These are phyloP conservation scores for Montipora foliosa DNA, from an alignment of 64 coral and sea anemone genomes.

Conservation along the genomic window DNA sequence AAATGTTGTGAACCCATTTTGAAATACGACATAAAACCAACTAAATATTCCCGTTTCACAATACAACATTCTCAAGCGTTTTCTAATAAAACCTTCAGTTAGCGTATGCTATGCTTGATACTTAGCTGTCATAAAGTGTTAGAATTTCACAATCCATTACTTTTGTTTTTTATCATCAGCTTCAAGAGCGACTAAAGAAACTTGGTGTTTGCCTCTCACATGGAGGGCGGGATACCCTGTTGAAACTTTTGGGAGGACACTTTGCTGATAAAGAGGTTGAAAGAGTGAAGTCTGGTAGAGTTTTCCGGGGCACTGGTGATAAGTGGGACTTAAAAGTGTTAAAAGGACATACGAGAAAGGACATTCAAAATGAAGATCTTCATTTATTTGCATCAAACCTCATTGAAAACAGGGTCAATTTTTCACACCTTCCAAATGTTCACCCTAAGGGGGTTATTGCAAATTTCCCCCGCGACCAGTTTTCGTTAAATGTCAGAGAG, in stretches of 20 bases:
- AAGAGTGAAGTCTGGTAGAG: slow-evolving; percentile 40
- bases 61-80: no score
- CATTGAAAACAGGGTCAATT: slow-evolving; percentile 76
- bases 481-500: no score
- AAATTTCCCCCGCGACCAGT: no score
- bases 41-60: no score
- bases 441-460: slow-evolving; percentile 47
- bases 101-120: no score
- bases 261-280: slow-evolving; percentile 57
- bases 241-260: slow-evolving; percentile 69
- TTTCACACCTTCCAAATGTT: slow-evolving; percentile 61
- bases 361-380: slow-evolving; percentile 76
- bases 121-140: no score
- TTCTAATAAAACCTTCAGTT: no score
- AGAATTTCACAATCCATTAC: no score
- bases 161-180: slow-evolving; percentile 16
- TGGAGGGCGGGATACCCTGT: slow-evolving; percentile 33
- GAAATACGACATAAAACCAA: no score
- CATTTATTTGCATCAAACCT: slow-evolving; percentile 76
- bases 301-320: slow-evolving; percentile 71
- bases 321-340: slow-evolving; percentile 67
- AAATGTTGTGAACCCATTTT: no score
- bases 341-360: slow-evolving; percentile 61
- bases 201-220: slow-evolving; percentile 71
- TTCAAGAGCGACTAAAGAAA: slow-evolving; percentile 81